Percentiles rank a stretch among this genome's conserved stretches.
phyloP scores from a whole-genome alignment of 2,888 invertebrate species.

The Polydrusus cervinus region DNA sequence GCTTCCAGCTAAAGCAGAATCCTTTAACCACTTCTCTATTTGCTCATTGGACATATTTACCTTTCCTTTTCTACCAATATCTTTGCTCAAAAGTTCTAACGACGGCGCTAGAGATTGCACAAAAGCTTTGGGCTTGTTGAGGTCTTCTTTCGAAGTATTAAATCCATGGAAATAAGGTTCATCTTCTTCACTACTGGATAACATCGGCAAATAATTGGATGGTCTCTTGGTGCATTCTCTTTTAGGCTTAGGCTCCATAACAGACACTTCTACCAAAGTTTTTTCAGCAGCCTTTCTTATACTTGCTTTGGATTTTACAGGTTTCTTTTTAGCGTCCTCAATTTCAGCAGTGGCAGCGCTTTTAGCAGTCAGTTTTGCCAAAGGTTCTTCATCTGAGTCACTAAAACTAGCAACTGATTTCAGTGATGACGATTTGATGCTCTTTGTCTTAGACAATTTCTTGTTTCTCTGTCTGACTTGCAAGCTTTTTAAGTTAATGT shows the following conservation, averaged over 20 bases:
- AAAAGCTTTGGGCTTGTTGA: conserved; percentile 50
- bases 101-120: conserved; percentile 57
- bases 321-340: conserved; percentile 43
- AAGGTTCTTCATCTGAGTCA: conserved; percentile 80
- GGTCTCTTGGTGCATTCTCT: conserved; percentile 68
- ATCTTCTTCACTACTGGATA: conserved; percentile 72
- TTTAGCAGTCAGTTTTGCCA: conserved; percentile 73
- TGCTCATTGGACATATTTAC: conserved; percentile 82
- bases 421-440: conserved; percentile 58
- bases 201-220: conserved; percentile 67
- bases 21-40: conserved; percentile 78
- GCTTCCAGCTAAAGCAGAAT: conserved; percentile 68
- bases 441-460: conserved; percentile 59
- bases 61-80: conserved; percentile 67
- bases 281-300: conserved; percentile 43
- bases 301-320: conserved; percentile 33
- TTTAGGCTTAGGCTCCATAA: conserved; percentile 65
- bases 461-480: conserved; percentile 59
- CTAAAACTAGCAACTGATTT: conserved; percentile 68
- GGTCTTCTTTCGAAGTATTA: conserved; percentile 53
- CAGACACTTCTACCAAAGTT: conserved; percentile 28
- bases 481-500: conserved; percentile 59
- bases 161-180: conserved; percentile 66
- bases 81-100: conserved; percentile 68
- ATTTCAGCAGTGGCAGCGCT: conserved; percentile 37